Base-by-base conservation (phyloP, 2,113 vertebrate species). In the Amphiprion ocellaris region DNA sequence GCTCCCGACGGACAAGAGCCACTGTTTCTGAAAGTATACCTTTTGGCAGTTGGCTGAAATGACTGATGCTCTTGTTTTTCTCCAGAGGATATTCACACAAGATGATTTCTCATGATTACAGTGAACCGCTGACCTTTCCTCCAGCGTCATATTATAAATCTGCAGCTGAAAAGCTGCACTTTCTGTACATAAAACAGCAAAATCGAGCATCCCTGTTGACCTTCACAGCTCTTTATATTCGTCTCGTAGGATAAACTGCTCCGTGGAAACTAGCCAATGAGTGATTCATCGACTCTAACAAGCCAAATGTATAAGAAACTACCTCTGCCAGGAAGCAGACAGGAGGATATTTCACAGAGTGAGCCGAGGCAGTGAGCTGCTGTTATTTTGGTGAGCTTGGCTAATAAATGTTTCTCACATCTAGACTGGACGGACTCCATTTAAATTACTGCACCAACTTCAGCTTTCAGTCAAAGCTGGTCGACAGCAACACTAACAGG, bases 321-420 rank as follows among this genome's bases (percentile, higher is more conserved):
- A 11, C 14, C 17, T 26, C 41, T 55, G 77, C 64, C 47, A 73
- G 59, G 65, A 24, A 46, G 60, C 2, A 41, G 54, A 72, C 59
- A 47, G 41, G 28, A 44, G 12, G 60, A 72, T 49, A 58, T 84
- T 68, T 77, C 19, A 66, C 41, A 72, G 56, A 66, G 56, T 26
- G 8, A 59, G 71, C 69, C 30, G n/a, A 58, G 64, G 68, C 75
- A 30, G 47, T 58, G 46, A 73, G 75, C 73, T 68, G 60, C 63
- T 73, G 63, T 73, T 86, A 80, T 84, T 73, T 76, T 79, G n/a
- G 67, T 60, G 23, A 46, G n/a, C 75, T 69, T 85, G 72, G 69
- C 66, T 53, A 30, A 74, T 49, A 33, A 50, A 64, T 9, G 49
- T 28, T 64, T 63, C 5, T 47, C 65, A 47, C 55, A 74, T 82